Evolutionary conservation across 2,888 invertebrate genomes (phyloP), one percentile per base, ranked within the genome.

Genomic region (Eupithecia vulgata): DNA sequence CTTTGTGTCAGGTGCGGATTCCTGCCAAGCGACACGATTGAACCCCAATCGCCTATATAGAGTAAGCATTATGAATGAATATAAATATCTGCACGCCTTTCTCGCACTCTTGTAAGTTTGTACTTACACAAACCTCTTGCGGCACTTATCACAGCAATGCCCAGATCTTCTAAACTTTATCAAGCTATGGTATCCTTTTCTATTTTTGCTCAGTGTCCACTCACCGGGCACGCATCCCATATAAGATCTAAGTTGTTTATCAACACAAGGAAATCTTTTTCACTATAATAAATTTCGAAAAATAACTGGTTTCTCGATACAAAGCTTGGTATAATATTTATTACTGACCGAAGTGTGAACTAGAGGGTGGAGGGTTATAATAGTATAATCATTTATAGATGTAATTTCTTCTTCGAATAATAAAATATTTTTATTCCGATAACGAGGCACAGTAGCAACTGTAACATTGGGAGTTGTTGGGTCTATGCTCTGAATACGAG

Each of bases 21-120:
- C 93, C 93, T 92, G 92, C 93, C 93, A 83, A 91, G 89, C 88
- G 93, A 93, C 90, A 90, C 92, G 88, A 92, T 92, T 90, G 92
- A 93, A 89, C 92, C 92, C 85, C 92, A 92, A 91, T 92, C 93
- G 87, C 92, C 93, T 83, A 91, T 93, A 89, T 93, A 93, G 91
- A 92, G 93, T 93, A 93, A 93, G 93, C 92, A 92, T 91, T 86
- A 79, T 81, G 73, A 75, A 72, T 70, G 75, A 75, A 73, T 73
- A 76, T 73, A 30, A 30, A 30, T 30, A 76, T 78, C 76, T 77
- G 78, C 82, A 82, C 82, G 79, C 79, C 79, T 81, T 80, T 78
- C 70, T 76, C 66, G 73, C 78, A 74, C 80, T 73, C 68, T 74
- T 34, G 30, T 59, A 25, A 57, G 57, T 45, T 21, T 30, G 1